phyloP scores from a whole-genome alignment of 2,113 vertebrate genomes.

The Mastomys natalensis region DNA sequence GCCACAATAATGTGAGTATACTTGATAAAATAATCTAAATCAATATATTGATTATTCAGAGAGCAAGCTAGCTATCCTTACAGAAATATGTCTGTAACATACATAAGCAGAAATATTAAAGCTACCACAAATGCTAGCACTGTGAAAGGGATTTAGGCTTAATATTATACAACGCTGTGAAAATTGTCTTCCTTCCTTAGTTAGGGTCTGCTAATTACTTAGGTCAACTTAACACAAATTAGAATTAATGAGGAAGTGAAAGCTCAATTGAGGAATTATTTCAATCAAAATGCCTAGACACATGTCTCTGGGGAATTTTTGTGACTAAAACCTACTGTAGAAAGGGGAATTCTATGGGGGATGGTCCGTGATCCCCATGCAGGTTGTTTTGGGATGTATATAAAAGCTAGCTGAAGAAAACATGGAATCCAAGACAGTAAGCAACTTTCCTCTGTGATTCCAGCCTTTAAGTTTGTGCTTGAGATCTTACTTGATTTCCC shows the following conservation, averaged over 20 bases:
- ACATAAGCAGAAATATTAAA: not conserved
- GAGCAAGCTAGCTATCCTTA: not conserved
- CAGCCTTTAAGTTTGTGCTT: not conserved
- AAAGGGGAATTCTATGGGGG: not conserved
- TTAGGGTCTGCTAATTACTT: not conserved
- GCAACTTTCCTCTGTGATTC: not conserved
- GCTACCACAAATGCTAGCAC: not conserved
- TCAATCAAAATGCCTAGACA: not conserved
- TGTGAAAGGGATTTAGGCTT: fast-evolving
- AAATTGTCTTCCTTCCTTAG: not conserved
- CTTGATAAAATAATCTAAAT: not conserved
- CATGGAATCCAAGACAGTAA: not conserved
- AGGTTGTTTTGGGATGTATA: not conserved
- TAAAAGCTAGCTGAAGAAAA: not conserved
- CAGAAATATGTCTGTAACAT: not conserved
- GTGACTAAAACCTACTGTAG: not conserved
- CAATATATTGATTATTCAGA: not conserved
- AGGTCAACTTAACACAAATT: not conserved
- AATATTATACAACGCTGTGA: not conserved
- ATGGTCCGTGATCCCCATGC: not conserved
- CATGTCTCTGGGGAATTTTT: not conserved
- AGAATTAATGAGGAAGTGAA: not conserved
- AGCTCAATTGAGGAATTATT: not conserved
- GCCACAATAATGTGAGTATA: not conserved
- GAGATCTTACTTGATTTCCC: not conserved